Conservation (phyloP, 2,113 vertebrate genomes). For the Bombycilla garrulus region DNA sequence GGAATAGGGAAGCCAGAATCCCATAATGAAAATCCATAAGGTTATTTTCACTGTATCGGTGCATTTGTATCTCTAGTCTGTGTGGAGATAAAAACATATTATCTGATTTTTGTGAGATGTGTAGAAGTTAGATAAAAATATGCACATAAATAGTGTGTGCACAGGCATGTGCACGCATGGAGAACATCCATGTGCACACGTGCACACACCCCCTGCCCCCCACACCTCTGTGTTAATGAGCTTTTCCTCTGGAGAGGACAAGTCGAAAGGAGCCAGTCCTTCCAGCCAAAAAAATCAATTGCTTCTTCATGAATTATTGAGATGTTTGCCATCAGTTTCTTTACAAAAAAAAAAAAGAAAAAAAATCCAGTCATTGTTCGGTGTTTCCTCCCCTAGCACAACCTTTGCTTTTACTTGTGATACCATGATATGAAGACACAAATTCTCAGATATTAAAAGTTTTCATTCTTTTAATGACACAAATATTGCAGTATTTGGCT, state of each 20-base stretch:
- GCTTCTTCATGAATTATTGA: constrained; percentile 88
- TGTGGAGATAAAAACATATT: background rate
- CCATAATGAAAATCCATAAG: background rate
- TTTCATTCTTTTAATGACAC: background rate
- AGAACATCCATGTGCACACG: background rate
- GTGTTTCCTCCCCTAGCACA: constrained; percentile 20
- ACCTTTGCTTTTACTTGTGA: constrained; percentile 34
- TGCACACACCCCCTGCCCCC: background rate
- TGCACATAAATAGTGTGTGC: background rate
- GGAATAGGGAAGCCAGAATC: background rate
- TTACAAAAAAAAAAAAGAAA: constrained; percentile 79
- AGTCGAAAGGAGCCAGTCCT: constrained; percentile 68
- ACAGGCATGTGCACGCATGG: background rate
- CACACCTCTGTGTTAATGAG: constrained; percentile 62
- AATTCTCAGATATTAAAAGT: constrained; percentile 13
- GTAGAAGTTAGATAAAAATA: background rate
- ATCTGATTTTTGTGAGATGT: background rate
- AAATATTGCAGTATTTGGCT: background rate
- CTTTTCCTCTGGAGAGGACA: constrained; percentile 69
- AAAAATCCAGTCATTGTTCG: constrained; percentile 27
- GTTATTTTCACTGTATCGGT: background rate
- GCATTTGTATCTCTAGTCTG: background rate
- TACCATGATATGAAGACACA: background rate
- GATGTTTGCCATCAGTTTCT: constrained; percentile 82
- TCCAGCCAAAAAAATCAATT: constrained; percentile 79